Evolutionary conservation across 2,888 invertebrate species (phyloP), one percentile per base, ranked within the genome.

Genomic region (Ceraclea dissimilis): DNA sequence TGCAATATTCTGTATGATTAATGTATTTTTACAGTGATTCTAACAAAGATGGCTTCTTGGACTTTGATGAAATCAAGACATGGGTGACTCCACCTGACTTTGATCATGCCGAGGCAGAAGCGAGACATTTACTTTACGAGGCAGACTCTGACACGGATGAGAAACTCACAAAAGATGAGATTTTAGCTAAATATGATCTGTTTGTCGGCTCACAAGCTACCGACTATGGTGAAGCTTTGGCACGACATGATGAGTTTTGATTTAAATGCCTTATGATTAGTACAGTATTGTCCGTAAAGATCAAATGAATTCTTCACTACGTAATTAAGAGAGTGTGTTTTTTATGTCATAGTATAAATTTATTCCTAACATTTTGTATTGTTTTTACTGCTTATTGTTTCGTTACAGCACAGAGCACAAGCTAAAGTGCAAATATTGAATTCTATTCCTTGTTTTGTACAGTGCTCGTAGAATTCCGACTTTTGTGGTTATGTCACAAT

Each of bases 201-300:
- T 99, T 98, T 72, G 98, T 98, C 2, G 98, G 98, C 34, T 97
- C 97, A 0, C 98, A 99, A 71, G 98, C 96, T 1, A 99, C 98
- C 0, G 98, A 99, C 76, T 99, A 97, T 71, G 98, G 99, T 1
- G 96, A 98, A 70, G 96, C 96, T 5, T 76, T 99, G 16, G 85
- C 88, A 1, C 83, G 93, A 64, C 99, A 99, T 67, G 98, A 98
- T 68, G 97, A 97, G 73, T 96, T 97, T 75, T n/a, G n/a, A n/a
- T n/a, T n/a, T 97, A 84, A 75, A 11, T 18, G 51, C 33, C 44
- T 47, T 26, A 26, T 26, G 26, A 26, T 10, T 26, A 26, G 10
- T 6, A 26, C 26, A 26, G 26, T 26, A 26, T 26, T 26, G 21
- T 8, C 31, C 20, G n/a, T n/a, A n/a, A n/a, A 26, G 26, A 26